These are phyloP conservation scores for Drosophila triauraria DNA, from an alignment of 1,140 invertebrate genomes.

Conservation along the genomic window DNA sequence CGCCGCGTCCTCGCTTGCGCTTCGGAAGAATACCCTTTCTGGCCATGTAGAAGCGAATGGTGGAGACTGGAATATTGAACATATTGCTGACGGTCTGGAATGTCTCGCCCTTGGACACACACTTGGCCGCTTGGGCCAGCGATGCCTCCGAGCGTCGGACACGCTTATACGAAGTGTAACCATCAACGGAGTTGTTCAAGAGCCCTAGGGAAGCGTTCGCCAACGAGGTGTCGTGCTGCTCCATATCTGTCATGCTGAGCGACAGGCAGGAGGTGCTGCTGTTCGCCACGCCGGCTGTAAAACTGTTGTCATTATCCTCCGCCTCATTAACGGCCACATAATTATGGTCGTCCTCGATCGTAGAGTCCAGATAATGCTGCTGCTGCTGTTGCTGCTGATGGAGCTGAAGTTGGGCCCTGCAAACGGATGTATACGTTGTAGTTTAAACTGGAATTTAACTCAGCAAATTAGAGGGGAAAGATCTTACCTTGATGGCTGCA, in stretches of 20 bases:
- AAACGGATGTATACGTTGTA: neutral
- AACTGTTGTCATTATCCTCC: constrained; percentile 74
- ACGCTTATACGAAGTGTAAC: constrained; percentile 71
- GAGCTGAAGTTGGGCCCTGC: constrained; percentile 38
- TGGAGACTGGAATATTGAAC: constrained; percentile 94
- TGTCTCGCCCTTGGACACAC: constrained; percentile 91
- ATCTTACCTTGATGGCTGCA: constrained; percentile 36
- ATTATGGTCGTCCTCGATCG: constrained; percentile 79
- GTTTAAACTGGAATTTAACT: too few relatives aligned
- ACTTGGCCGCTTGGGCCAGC: constrained; percentile 91
- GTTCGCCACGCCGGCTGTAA: constrained; percentile 20
- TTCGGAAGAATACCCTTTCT: constrained; percentile 91
- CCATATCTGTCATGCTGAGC: constrained; percentile 56
- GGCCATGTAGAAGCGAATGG: constrained; percentile 93
- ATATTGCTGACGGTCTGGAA: constrained; percentile 93
- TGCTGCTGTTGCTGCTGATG: constrained; percentile 57
- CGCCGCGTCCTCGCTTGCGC: constrained; percentile 89
- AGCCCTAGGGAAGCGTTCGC: constrained; percentile 58
- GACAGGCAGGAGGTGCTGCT: constrained; percentile 37
- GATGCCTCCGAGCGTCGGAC: constrained; percentile 90
- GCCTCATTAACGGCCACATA: constrained; percentile 76
- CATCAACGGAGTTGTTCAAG: constrained; percentile 63
- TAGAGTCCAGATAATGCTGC: constrained; percentile 69
- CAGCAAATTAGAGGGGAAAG: neutral
- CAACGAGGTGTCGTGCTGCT: constrained; percentile 55